A percentile compares a stretch with the other conserved stretches of the same genome.
Evolutionary conservation across 2,113 vertebrate genomes (phyloP).

Genomic region (Sceloporus tristichus): DNA sequence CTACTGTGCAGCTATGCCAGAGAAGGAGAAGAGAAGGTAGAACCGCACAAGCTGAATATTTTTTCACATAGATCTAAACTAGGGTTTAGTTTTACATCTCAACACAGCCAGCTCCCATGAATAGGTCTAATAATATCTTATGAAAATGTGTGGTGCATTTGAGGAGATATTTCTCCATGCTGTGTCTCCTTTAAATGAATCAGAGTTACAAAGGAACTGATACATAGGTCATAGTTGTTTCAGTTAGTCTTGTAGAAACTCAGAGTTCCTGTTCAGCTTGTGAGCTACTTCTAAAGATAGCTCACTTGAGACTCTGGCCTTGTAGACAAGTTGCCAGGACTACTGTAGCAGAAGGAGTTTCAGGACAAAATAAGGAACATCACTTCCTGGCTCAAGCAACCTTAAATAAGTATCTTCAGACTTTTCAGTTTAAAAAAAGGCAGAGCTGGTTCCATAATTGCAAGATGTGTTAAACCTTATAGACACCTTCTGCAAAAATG

Average conservation of each 20-base stretch:
- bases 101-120: background rate
- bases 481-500: slow-evolving; percentile 25
- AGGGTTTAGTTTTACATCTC: background rate
- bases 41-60: background rate
- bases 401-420: slow-evolving; percentile 3
- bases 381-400: background rate
- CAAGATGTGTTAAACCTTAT: slow-evolving; percentile 29
- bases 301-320: background rate
- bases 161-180: background rate
- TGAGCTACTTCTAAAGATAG: background rate
- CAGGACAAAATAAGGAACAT: background rate
- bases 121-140: background rate
- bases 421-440: slow-evolving; percentile 24
- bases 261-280: background rate
- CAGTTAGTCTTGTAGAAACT: background rate
- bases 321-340: background rate
- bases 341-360: background rate
- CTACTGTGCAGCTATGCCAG: background rate
- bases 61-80: background rate
- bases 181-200: background rate
- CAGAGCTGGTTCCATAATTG: slow-evolving; percentile 32
- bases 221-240: background rate
- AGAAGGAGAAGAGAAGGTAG: background rate
- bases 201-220: background rate
- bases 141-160: background rate